These are phyloP conservation scores for Pecten maximus DNA, from an alignment of 2,888 invertebrate species.

Conservation along the genomic window DNA sequence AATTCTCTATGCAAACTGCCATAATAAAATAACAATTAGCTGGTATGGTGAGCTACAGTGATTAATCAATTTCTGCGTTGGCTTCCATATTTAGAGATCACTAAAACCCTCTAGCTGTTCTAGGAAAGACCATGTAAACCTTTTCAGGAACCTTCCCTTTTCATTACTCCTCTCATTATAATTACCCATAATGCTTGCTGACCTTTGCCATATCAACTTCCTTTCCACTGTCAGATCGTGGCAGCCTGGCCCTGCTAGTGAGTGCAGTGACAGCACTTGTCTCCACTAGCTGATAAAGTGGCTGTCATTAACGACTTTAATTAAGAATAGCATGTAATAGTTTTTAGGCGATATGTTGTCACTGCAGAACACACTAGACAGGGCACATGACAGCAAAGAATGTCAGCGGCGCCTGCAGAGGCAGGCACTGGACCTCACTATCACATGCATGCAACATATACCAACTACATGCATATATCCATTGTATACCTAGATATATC, in stretches of 20 bases:
- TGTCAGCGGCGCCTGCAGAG: neutral
- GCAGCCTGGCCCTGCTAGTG: neutral
- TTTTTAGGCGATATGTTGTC: neutral
- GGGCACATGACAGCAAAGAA: neutral
- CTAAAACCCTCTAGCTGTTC: neutral
- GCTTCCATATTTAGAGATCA: slow-evolving; percentile 10
- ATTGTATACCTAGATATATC: neutral
- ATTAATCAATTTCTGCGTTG: slow-evolving; percentile 11
- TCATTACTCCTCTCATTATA: neutral
- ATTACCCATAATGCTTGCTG: neutral
- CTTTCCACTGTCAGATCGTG: neutral
- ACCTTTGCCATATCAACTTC: neutral
- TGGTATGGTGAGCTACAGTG: neutral
- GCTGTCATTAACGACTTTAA: neutral
- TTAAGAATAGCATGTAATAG: neutral
- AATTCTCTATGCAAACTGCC: neutral
- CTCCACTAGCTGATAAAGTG: neutral
- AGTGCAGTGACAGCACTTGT: neutral
- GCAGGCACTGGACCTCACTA: neutral
- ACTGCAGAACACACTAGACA: neutral
- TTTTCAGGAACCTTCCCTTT: neutral
- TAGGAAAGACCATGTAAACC: neutral
- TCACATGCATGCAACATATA: neutral
- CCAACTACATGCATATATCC: neutral
- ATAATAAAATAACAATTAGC: slow-evolving; percentile 11